Evolutionary conservation across 2,113 vertebrate species (phyloP), one percentile per base, ranked within the genome.

Genomic region (Felis chaus): DNA sequence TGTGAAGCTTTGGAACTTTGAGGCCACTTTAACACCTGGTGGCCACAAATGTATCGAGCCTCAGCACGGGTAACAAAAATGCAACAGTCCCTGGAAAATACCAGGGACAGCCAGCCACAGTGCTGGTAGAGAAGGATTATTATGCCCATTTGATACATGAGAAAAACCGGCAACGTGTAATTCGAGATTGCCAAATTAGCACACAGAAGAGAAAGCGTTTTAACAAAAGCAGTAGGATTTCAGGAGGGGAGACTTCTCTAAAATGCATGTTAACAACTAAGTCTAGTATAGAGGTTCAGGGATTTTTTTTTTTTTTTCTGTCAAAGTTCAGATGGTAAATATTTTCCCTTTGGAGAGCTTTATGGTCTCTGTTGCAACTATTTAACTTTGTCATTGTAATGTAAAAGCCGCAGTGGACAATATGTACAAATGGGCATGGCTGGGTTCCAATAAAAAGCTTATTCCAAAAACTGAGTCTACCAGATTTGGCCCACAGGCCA

Each of bases 401-500:
- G 14, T 33, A 23, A 69, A 95, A 74, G 50, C 53, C 82, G 55
- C 48, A 6, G 0, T 0, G 63, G 69, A 83, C 36, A n/a, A 25
- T 78, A 66, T 61, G 61, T 63, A 68, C 36, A 85, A 71, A 74
- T 6, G 53, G 87, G 29, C 86, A 86, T 3, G 74, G 68, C 63
- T 36, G 2, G 25, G 50, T 36, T 87, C 87, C 68, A 90, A 74
- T 9, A 12, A 74, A 74, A 78, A 31, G 68, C 21, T 92, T 55
- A 89, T 94, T 95, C 39, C 71, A 73, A 87, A 97, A 83, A 50
- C 83, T 57, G 48, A 83, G 45, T 50, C 68, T 80, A 31, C 55
- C 63, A 65, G 14, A 87, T 81, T 36, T n/a, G 90, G 23, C n/a
- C 73, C 50, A 27, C 0, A 15, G 63, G 69, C 71, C 55, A 45